Conservation (phyloP, 2,888 invertebrate species). For the Cheilosia vernalis region DNA sequence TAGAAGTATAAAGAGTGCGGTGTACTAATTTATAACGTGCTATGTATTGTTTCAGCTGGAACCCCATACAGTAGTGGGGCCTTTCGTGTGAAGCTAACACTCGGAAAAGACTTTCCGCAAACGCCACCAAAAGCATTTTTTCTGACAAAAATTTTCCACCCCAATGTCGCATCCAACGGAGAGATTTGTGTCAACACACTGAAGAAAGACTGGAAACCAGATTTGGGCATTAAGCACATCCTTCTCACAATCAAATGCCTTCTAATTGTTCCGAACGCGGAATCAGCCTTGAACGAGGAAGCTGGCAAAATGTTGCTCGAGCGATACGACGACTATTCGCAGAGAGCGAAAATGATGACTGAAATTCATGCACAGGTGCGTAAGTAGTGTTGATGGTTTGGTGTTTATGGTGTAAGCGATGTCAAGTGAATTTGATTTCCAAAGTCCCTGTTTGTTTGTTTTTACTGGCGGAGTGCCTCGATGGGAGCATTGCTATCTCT, state of each 20-base stretch:
- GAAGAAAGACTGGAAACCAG: conserved; percentile 98
- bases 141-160: conserved; percentile 98
- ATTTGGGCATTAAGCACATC: conserved; percentile 97
- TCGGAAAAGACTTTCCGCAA: conserved; percentile 96
- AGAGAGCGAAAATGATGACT: conserved; percentile 94
- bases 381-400: conserved; percentile 58
- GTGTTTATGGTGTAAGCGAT: not conserved
- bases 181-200: conserved; percentile 98
- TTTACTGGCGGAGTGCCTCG: too few relatives aligned
- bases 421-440: not conserved
- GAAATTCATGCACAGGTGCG: conserved; percentile 93
- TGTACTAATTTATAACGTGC: not conserved
- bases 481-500: too few relatives aligned
- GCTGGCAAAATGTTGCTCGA: conserved; percentile 96
- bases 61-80: conserved; percentile 95
- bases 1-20: not conserved
- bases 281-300: conserved; percentile 98
- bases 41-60: conserved; percentile 86
- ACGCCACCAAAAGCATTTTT: conserved; percentile 97
- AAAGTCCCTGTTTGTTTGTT: too few relatives aligned
- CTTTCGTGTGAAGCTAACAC: conserved; percentile 94
- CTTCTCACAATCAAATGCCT: conserved; percentile 96
- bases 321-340: conserved; percentile 96
- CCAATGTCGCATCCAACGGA: conserved; percentile 96
- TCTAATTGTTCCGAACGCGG: conserved; percentile 97